Evolutionary conservation across 2,797 vertebrate genomes (phyloP).

Genomic region (Tragelaphus oryx): DNA sequence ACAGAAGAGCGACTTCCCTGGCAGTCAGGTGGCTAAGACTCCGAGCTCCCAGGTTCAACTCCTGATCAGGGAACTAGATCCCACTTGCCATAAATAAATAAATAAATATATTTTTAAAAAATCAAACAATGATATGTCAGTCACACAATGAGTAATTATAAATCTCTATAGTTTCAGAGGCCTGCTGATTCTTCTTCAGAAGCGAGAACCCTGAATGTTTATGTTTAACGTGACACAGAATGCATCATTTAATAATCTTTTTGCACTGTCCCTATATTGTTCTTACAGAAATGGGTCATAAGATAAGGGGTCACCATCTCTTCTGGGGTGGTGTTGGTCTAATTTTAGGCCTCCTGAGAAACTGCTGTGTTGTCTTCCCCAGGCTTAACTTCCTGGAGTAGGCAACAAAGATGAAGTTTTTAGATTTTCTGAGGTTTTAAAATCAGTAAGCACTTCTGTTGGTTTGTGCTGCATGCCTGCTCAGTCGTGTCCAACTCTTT

Average conservation of each 20-base stretch:
- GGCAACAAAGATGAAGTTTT: neutral
- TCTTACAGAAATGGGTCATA: neutral
- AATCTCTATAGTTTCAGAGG: neutral
- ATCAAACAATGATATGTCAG: neutral
- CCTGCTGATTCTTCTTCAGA: neutral
- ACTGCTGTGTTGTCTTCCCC: neutral
- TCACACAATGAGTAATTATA: neutral
- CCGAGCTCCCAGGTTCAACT: neutral
- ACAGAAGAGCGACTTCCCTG: neutral
- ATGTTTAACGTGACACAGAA: neutral
- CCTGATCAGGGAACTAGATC: neutral
- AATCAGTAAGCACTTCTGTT: neutral
- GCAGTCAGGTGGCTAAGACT: neutral
- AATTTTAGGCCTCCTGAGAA: constrained; percentile 34
- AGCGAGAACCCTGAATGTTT: neutral
- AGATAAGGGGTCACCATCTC: neutral
- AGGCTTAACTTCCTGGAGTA: neutral
- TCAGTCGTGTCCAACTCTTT: neutral
- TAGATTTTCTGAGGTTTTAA: constrained; percentile 13
- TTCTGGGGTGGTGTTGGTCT: neutral
- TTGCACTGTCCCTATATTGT: neutral
- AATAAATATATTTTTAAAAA: neutral
- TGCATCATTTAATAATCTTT: no score
- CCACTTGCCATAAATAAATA: neutral
- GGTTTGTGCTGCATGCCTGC: neutral